Base-by-base conservation (phyloP, 2,797 vertebrate genomes). In the Channallabes apus region DNA sequence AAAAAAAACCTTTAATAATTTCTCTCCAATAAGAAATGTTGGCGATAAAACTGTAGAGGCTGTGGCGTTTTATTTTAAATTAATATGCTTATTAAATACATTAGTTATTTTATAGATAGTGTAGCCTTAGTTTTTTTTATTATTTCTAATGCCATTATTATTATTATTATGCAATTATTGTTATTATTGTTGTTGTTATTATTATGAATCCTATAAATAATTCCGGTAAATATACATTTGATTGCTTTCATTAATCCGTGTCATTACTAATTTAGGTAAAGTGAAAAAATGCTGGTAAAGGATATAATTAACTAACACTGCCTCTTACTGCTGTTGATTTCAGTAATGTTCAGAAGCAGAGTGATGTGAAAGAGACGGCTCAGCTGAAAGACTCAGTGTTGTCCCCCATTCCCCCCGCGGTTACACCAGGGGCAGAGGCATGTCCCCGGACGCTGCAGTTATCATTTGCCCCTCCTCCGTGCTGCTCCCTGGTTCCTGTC, bases 401-500 rank as follows among this genome's bases (percentile, higher is more conserved):
- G 61, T 83, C 85, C n/a, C 14, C 58, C 35, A 88, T 89, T 24
- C 59, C 80, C 0, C 77, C 90, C 18, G 92, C 92, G 20, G 77
- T 78, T 0, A 72, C 84, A 9, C 81, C 72, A 35, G 92, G 82
- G 68, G 62, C 92, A 0, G 94, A 96, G 58, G 84, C 32, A 5
- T 75, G 68, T 46, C 9, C 89, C 24, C 82, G 86, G 18, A 62
- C 78, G n/a, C 68, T 90, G 51, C 88, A 94, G 0, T 84, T 93
- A 85, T 90, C 94, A 1, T 94, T 93, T 85, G 72, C 94, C 64
- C 90, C 93, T 0, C 54, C 95, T 11, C 94, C 94, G 75, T 89
- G 95, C 75, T 94, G 96, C 0, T 92, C 96, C 0, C 90, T 97
- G 15, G 93, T 97, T 86, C 96, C 96, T 0, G 89, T 97, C 68